A percentile compares a stretch with the other conserved stretches of the same genome.
These are phyloP conservation scores for Notechis scutatus DNA, from an alignment of 2,113 vertebrate genomes.

Conservation along the genomic window DNA sequence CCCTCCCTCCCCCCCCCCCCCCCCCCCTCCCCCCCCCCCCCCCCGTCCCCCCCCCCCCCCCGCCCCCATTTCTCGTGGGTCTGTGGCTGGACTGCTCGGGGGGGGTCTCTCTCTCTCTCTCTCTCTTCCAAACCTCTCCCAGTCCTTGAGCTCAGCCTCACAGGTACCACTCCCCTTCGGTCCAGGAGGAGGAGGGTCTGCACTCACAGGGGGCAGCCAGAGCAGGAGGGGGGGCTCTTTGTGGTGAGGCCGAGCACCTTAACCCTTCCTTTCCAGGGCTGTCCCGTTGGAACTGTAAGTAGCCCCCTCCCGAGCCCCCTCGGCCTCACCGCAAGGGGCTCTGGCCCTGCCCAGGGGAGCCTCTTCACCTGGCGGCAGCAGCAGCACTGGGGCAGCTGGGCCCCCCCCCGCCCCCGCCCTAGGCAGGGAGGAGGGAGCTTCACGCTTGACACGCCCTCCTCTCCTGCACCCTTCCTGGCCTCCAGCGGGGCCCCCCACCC, in stretches of 20 bases:
- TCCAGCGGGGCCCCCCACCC: constrained; percentile 44
- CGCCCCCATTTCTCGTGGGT: constrained; percentile 43
- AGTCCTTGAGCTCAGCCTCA: not conserved
- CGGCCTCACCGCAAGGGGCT: constrained; percentile 56
- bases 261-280: constrained; percentile 58
- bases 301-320: fast-evolving
- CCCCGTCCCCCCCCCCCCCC: constrained; percentile 19
- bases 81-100: constrained; percentile 47
- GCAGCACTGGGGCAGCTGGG: constrained; percentile 17
- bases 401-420: constrained; percentile 21
- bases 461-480: constrained; percentile 44
- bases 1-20: constrained; percentile 36
- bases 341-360: fast-evolving
- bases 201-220: not conserved
- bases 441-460: constrained; percentile 40
- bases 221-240: constrained; percentile 37
- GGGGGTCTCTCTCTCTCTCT: constrained; percentile 12
- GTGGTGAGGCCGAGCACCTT: constrained; percentile 65
- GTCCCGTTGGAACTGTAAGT: constrained; percentile 66
- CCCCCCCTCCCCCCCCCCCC: constrained; percentile 24
- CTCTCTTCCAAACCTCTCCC: not conserved
- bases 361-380: not conserved
- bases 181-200: not conserved
- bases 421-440: constrained; percentile 8
- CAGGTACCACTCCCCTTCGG: not conserved